Evolutionary conservation across 2,888 invertebrate genomes (phyloP), one percentile per base, ranked within the genome.

Genomic region (Agrochola litura): DNA sequence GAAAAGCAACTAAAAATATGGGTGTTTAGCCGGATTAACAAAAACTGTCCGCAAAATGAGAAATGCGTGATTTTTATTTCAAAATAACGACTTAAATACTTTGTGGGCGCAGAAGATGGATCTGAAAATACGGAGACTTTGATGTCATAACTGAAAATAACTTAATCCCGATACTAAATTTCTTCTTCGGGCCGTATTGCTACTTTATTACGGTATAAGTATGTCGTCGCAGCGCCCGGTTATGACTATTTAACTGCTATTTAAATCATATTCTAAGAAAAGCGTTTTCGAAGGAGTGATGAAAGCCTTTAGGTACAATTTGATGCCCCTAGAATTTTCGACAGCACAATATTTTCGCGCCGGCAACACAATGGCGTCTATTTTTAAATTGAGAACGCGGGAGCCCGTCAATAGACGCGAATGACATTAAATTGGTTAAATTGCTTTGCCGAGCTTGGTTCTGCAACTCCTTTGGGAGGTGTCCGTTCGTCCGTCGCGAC

Each of bases 341-440:
- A 73, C 70, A 60, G 76, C 75, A 83, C 86, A 89, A 88, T 88
- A 91, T 92, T 93, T 95, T 94, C 89, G 92, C 93, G 91, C 91
- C 87, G 88, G 90, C 89, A 93, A 91, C 91, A 95, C 95, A 95
- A 95, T 93, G 90, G 93, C 90, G 91, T 94, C 94, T 94, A 95
- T 96, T 95, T 96, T 96, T 94, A 93, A 95, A 95, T 96, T 94
- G 94, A 94, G 95, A 95, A 83, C 95, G 93, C 93, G 94, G 92
- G 93, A 94, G 93, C 90, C 92, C 93, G 93, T 95, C 95, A 96
- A 96, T 96, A 93, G 95, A 93, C 91, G 90, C 92, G 95, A 95
- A 95, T 94, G 94, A 95, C 94, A 95, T 95, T 95, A 96, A 96
- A 96, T 96, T 96, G 96, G 95, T 95, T 95, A 94, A 96, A 96